Percentiles rank a stretch among this genome's conserved stretches.
These are phyloP conservation scores for Lagodon rhomboides DNA, from an alignment of 2,797 vertebrate species.

Conservation along the genomic window DNA sequence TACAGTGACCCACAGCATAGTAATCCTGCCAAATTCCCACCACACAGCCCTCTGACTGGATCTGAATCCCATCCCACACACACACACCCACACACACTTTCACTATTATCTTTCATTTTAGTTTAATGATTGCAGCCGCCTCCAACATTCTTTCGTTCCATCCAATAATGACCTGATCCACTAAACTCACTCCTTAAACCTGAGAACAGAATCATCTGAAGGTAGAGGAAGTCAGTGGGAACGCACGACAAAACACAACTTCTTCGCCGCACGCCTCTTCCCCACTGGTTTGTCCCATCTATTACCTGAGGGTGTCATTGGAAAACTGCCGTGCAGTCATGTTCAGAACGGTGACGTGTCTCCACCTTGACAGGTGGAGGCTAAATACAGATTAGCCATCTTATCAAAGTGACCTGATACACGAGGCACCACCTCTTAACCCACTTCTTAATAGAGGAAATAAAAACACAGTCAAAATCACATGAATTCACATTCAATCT, in stretches of 20 bases:
- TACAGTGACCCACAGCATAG: too few relatives aligned
- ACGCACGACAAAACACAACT: not conserved
- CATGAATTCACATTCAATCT: not conserved
- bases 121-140: not conserved
- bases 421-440: conserved; percentile 56
- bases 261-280: not conserved
- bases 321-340: conserved; percentile 56
- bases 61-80: not conserved
- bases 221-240: not conserved
- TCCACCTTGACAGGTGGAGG: conserved; percentile 78
- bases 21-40: conserved; percentile 25
- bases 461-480: not conserved
- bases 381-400: conserved; percentile 84
- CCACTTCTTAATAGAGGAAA: conserved; percentile 34
- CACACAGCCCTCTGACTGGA: conserved; percentile 16
- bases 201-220: conserved; percentile 5
- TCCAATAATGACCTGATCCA: not conserved
- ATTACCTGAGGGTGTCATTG: not conserved
- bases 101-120: conserved; percentile 18
- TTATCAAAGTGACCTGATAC: conserved; percentile 74
- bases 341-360: conserved; percentile 59
- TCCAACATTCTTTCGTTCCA: not conserved
- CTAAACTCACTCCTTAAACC: not conserved
- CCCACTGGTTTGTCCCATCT: not conserved
- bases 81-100: not conserved